phyloP scores from a whole-genome alignment of 2,797 vertebrate species.

The Petrocephalus schoutedeni region DNA sequence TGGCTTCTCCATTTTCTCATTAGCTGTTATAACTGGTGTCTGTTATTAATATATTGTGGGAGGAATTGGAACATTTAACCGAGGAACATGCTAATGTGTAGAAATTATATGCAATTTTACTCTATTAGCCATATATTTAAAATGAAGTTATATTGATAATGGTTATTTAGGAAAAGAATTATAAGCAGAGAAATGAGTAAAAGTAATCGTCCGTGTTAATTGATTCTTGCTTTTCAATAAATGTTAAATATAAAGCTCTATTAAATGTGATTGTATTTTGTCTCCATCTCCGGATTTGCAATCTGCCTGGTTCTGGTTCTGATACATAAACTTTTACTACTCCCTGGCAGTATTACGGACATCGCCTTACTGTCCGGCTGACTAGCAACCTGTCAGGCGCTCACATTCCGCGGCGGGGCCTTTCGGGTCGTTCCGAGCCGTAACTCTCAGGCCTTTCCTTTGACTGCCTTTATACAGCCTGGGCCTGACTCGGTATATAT shows the following conservation, averaged over 20 bases:
- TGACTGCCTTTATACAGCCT: background rate
- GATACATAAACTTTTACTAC: slow-evolving; percentile 24
- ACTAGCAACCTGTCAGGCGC: background rate
- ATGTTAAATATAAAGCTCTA: background rate
- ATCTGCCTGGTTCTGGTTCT: slow-evolving; percentile 20
- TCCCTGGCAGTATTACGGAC: background rate
- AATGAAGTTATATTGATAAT: background rate
- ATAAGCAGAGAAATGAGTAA: background rate
- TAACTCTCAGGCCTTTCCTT: background rate
- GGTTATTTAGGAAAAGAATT: background rate
- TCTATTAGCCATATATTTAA: background rate
- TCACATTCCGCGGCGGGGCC: background rate
- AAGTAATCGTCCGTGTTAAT: background rate
- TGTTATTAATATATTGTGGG: background rate
- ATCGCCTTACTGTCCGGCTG: background rate
- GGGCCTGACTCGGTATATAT: background rate
- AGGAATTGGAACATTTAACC: background rate
- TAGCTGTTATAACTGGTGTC: background rate
- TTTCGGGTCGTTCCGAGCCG: background rate
- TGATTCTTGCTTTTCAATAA: background rate
- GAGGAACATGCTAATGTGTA: background rate
- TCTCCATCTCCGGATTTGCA: background rate
- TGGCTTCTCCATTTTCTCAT: background rate
- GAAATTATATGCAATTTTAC: background rate
- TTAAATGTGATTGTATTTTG: background rate